phyloP scores from a whole-genome alignment of 92 coral and sea anemone species.

The Montipora capitata region DNA sequence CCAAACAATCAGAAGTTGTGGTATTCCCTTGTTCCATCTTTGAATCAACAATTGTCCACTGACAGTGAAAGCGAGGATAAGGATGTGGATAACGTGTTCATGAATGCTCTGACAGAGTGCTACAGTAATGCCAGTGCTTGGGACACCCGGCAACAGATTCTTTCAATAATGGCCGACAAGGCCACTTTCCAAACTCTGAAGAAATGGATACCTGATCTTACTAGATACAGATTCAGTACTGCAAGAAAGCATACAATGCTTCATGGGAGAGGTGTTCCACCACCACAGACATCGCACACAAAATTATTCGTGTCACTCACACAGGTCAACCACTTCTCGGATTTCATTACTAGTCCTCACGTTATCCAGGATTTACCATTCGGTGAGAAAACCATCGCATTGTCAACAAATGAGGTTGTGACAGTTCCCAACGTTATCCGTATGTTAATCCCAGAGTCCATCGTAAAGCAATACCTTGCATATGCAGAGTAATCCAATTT shows the following conservation, averaged over 20 bases:
- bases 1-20: too few species aligned
- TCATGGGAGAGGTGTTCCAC: conserved; percentile 62
- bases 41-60: too few species aligned
- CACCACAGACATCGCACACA: conserved; percentile 31
- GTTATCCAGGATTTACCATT: conserved; percentile 75
- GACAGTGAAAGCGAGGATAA: too few species aligned
- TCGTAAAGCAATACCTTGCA: conserved; percentile 63
- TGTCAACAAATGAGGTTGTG: conserved; percentile 62
- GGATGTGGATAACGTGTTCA: too few species aligned
- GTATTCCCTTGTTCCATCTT: too few species aligned
- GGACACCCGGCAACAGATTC: too few species aligned
- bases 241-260: conserved; percentile 46
- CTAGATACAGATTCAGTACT: conserved; percentile 36
- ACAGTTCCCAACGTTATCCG: conserved; percentile 73
- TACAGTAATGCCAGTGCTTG: too few species aligned
- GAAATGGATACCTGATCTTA: conserved; percentile 61
- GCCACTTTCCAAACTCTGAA: conserved; percentile 49
- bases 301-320: conserved; percentile 55
- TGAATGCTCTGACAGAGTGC: too few species aligned
- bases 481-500: conserved; percentile 59
- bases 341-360: conserved; percentile 48
- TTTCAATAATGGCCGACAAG: conserved; percentile 42
- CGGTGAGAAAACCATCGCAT: conserved; percentile 50
- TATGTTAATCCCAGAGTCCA: conserved; percentile 65
- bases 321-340: conserved; percentile 78